Conservation (phyloP, 2,113 vertebrate species). For the Reinhardtius hippoglossoides region DNA sequence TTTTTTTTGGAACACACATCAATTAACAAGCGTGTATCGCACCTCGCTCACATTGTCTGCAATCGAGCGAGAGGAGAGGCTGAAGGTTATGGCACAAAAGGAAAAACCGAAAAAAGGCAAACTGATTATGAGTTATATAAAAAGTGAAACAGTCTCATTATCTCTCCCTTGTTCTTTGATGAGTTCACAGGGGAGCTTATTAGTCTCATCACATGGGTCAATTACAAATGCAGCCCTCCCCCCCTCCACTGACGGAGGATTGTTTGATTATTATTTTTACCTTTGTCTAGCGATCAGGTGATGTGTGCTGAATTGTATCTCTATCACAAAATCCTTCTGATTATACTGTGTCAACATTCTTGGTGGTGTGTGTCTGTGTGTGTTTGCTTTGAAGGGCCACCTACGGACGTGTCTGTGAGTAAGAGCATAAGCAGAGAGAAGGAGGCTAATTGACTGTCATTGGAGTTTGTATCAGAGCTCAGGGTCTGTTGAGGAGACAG, state of each 20-base stretch:
- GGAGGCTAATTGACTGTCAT: constrained; percentile 58
- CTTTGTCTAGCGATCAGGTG: constrained; percentile 31
- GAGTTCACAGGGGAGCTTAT: constrained; percentile 81
- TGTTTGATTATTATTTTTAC: constrained; percentile 36
- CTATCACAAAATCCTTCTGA: constrained; percentile 25
- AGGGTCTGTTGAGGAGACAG: constrained; percentile 32
- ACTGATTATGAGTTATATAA: constrained; percentile 71
- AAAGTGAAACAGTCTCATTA: constrained; percentile 75
- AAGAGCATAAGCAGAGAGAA: constrained; percentile 22
- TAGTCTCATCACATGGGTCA: constrained; percentile 76
- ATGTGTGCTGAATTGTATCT: constrained; percentile 31
- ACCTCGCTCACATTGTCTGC: not conserved
- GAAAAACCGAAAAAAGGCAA: constrained; percentile 31
- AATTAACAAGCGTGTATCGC: constrained; percentile 6
- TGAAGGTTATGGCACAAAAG: constrained; percentile 50
- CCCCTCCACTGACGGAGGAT: constrained; percentile 35
- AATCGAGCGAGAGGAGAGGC: constrained; percentile 8
- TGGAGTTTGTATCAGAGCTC: constrained; percentile 26
- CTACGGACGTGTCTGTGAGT: constrained; percentile 16
- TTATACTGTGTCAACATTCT: constrained; percentile 47
- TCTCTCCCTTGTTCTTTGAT: constrained; percentile 76
- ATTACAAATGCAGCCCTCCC: constrained; percentile 66
- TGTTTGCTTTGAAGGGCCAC: constrained; percentile 40
- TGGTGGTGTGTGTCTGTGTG: constrained; percentile 10
- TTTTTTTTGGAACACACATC: not conserved